A percentile compares a stretch with the other conserved stretches of the same genome.
Conservation (phyloP, 2,797 vertebrate genomes). For the Acanthornis magna region DNA sequence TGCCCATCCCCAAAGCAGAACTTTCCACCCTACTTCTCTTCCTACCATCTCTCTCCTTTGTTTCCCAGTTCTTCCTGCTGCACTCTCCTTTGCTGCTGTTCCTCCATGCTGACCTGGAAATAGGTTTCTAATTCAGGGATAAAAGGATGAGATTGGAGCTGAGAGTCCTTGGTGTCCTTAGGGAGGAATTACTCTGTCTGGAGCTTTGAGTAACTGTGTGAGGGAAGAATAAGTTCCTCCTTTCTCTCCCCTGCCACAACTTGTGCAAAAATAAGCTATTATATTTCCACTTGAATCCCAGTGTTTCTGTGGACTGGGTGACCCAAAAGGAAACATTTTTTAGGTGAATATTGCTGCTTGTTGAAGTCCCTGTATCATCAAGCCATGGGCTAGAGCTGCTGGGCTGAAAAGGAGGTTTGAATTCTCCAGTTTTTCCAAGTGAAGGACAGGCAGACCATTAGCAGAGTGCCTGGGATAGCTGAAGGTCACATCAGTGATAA, state of each 20-base stretch:
- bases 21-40: background rate
- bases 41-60: accelerated
- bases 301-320: background rate
- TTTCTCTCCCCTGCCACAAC: background rate
- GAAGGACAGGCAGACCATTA: background rate
- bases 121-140: background rate
- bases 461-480: background rate
- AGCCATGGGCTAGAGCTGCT: background rate
- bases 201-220: background rate
- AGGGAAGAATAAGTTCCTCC: background rate
- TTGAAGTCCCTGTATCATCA: background rate
- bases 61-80: background rate
- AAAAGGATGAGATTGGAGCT: background rate
- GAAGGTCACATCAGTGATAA: background rate
- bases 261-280: background rate
- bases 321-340: background rate
- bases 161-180: background rate
- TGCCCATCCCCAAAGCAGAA: background rate
- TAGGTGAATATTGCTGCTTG: background rate
- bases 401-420: background rate
- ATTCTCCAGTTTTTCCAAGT: background rate
- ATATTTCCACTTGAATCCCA: background rate
- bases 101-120: background rate
- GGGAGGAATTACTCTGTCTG: background rate
- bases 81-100: background rate